These are phyloP conservation scores for Frankliniella intonsa DNA, from an alignment of 2,888 invertebrate genomes.

Conservation along the genomic window DNA sequence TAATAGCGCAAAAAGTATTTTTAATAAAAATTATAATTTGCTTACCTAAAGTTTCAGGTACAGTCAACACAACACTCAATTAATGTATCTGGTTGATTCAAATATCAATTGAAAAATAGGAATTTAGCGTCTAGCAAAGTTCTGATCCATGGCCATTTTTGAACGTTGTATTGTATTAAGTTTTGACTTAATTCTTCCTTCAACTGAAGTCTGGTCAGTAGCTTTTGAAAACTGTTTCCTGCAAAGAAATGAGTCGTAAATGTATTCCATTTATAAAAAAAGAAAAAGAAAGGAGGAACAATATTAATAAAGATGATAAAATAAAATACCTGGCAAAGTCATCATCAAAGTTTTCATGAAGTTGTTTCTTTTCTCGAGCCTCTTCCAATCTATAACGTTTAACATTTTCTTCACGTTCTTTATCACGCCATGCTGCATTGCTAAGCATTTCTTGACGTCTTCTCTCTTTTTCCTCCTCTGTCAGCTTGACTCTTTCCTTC, in stretches of 20 bases:
- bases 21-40: background rate
- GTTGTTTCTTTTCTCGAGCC: constrained; percentile 35
- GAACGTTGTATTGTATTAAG: constrained; percentile 85
- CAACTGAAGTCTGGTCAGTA: constrained; percentile 66
- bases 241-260: constrained; percentile 27
- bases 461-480: constrained; percentile 39
- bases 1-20: background rate
- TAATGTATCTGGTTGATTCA: background rate
- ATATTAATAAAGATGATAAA: constrained; percentile 20
- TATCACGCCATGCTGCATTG: constrained; percentile 39
- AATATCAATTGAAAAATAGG: background rate
- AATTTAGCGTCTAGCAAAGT: constrained; percentile 68
- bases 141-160: constrained; percentile 70
- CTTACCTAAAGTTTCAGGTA: background rate
- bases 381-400: constrained; percentile 37
- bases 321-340: constrained; percentile 38
- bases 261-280: no score
- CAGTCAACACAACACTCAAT: background rate
- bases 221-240: constrained; percentile 62
- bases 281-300: constrained; percentile 7
- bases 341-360: constrained; percentile 37
- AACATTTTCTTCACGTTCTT: constrained; percentile 37
- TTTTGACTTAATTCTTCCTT: constrained; percentile 79
- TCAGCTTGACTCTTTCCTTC: constrained; percentile 35
- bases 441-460: constrained; percentile 39